These are phyloP conservation scores for Botrylloides violaceus DNA, from an alignment of 23 tunicate genomes.

Conservation along the genomic window DNA sequence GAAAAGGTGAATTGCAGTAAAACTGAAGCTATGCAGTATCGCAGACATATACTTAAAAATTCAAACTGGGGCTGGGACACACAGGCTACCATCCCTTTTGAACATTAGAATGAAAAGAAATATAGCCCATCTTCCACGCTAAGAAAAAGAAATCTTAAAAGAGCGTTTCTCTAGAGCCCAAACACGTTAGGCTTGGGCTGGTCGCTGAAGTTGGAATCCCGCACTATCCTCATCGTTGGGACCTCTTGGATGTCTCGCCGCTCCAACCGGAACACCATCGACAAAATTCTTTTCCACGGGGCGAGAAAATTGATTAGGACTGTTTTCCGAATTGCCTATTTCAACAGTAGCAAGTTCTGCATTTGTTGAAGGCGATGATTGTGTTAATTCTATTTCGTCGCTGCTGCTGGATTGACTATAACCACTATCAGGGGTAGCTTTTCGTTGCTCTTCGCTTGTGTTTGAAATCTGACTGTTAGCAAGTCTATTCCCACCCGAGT, in stretches of 20 bases:
- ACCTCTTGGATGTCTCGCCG: constrained; percentile 18
- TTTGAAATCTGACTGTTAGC: not conserved
- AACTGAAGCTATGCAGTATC: too few species aligned
- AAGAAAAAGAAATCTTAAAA: too few species aligned
- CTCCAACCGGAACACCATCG: constrained; percentile 24
- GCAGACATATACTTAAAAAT: too few species aligned
- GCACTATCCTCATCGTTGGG: constrained; percentile 4
- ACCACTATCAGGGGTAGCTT: constrained; percentile 37
- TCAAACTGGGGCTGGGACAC: too few species aligned
- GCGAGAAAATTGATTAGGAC: too few species aligned
- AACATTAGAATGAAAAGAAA: too few species aligned
- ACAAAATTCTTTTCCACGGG: constrained; percentile 16
- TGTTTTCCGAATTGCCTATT: not conserved
- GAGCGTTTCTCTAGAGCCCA: too few species aligned
- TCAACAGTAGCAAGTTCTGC: not conserved
- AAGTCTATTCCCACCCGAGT: not conserved
- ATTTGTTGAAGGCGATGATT: not conserved
- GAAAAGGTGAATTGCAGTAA: too few species aligned
- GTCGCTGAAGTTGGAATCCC: constrained; percentile 7
- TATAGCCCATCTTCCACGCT: too few species aligned
- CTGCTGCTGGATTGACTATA: constrained; percentile 58
- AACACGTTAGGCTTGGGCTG: too few species aligned
- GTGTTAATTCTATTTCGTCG: constrained; percentile 11
- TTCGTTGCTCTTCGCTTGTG: not conserved
- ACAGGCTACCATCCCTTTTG: too few species aligned